A percentile compares a stretch with the other conserved stretches of the same genome.
These are phyloP conservation scores for Neotoma lepida DNA, from an alignment of 2,113 vertebrate genomes.

Conservation along the genomic window DNA sequence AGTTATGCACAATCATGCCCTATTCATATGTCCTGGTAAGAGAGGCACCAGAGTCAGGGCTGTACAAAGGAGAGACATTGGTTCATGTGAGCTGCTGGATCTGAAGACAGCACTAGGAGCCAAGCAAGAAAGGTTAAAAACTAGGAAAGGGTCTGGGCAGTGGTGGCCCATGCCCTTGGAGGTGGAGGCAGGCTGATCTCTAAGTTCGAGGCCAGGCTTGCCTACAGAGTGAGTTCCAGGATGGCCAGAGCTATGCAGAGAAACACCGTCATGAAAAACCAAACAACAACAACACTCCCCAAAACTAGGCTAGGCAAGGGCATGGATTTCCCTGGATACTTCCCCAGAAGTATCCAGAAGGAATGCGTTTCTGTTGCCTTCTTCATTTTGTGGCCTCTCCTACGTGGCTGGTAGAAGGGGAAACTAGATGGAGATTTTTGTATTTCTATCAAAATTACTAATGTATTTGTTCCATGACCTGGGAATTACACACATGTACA, in stretches of 20 bases:
- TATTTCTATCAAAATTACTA: slow-evolving; percentile 22
- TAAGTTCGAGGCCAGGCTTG: neutral
- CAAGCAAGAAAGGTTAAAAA: neutral
- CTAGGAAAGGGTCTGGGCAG: neutral
- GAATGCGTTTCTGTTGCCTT: neutral
- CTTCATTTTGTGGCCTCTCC: neutral
- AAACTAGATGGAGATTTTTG: neutral
- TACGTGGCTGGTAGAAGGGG: neutral
- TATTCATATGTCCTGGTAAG: neutral
- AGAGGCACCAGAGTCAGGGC: neutral
- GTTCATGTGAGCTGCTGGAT: neutral
- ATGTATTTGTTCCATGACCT: neutral
- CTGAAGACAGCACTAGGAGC: neutral
- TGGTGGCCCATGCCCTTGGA: no score
- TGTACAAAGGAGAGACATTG: neutral
- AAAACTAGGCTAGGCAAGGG: neutral
- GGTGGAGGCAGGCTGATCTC: neutral
- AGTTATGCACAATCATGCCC: no score
- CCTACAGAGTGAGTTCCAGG: neutral
- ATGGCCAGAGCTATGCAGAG: neutral
- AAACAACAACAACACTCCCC: neutral
- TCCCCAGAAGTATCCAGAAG: neutral
- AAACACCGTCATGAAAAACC: neutral
- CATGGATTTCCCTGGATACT: neutral
- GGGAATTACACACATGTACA: neutral